Evolutionary conservation across 2,797 vertebrate species (phyloP).

Genomic region (Leucoraja ocellata): DNA sequence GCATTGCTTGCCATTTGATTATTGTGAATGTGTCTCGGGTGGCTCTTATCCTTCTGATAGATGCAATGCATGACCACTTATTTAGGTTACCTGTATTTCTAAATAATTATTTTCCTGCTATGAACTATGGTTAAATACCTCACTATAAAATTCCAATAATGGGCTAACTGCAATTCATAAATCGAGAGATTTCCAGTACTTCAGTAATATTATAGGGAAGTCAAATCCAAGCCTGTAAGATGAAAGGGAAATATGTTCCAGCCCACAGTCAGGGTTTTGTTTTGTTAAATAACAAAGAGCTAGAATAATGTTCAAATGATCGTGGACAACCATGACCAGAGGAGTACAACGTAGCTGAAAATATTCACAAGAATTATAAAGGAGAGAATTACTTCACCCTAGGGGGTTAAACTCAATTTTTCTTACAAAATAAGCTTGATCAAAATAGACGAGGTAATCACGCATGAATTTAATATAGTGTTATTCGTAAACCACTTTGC

Average conservation of each 20-base stretch:
- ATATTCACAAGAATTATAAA: slow-evolving; percentile 30
- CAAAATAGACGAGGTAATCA: background rate
- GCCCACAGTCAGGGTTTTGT: background rate
- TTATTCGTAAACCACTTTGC: background rate
- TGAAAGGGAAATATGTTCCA: background rate
- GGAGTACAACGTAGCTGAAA: background rate
- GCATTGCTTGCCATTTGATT: background rate
- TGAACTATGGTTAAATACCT: background rate
- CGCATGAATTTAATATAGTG: background rate
- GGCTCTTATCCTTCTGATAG: slow-evolving; percentile 8
- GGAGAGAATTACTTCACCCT: background rate
- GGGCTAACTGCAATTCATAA: background rate
- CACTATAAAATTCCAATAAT: background rate
- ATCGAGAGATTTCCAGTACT: background rate
- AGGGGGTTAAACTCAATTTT: background rate
- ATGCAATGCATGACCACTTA: slow-evolving; percentile 13
- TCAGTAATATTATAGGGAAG: background rate
- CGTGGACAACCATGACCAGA: background rate
- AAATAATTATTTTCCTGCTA: background rate
- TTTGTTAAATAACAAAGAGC: background rate
- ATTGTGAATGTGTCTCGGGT: slow-evolving; percentile 10
- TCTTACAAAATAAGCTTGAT: background rate
- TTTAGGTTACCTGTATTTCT: slow-evolving; percentile 23
- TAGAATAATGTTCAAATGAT: background rate
- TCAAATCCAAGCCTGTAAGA: background rate